Conservation (phyloP, 2,888 invertebrate species). For the Tryphoninae sp. region DNA sequence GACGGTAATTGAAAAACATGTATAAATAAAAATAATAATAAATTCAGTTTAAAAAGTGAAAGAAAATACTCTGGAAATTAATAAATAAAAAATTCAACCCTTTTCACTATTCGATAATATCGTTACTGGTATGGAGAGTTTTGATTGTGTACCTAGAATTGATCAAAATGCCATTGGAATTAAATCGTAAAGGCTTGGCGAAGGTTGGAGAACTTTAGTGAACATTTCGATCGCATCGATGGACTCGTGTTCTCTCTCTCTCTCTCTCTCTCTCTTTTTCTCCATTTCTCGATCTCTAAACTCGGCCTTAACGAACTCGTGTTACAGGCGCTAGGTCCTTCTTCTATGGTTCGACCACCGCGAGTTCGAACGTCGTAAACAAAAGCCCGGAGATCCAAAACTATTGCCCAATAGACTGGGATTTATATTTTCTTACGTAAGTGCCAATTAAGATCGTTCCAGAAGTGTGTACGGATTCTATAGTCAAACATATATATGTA, state of each 20-base stretch:
- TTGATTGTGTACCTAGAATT: constrained; percentile 35
- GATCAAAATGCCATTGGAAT: constrained; percentile 32
- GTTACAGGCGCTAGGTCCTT: constrained; percentile 41
- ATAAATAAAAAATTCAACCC: too few species aligned
- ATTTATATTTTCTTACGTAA: constrained; percentile 68
- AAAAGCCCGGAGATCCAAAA: constrained; percentile 50
- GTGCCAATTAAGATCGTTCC: constrained; percentile 70
- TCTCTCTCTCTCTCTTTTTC: constrained; percentile 13
- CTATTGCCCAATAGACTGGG: constrained; percentile 59
- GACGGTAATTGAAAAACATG: too few species aligned
- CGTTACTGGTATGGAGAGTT: not conserved
- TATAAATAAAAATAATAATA: too few species aligned
- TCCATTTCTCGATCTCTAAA: constrained; percentile 15
- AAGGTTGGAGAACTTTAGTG: constrained; percentile 47
- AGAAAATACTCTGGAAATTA: too few species aligned
- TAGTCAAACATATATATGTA: constrained; percentile 6
- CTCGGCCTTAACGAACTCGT: constrained; percentile 44
- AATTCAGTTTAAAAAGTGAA: too few species aligned
- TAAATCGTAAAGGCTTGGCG: constrained; percentile 24
- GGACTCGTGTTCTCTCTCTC: constrained; percentile 10
- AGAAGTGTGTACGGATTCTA: constrained; percentile 14
- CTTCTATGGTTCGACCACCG: not conserved
- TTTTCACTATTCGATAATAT: not conserved
- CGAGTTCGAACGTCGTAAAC: constrained; percentile 46
- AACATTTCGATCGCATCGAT: constrained; percentile 45